These are phyloP conservation scores for Sardina pilchardus DNA, from an alignment of 2,113 vertebrate species.

Conservation along the genomic window DNA sequence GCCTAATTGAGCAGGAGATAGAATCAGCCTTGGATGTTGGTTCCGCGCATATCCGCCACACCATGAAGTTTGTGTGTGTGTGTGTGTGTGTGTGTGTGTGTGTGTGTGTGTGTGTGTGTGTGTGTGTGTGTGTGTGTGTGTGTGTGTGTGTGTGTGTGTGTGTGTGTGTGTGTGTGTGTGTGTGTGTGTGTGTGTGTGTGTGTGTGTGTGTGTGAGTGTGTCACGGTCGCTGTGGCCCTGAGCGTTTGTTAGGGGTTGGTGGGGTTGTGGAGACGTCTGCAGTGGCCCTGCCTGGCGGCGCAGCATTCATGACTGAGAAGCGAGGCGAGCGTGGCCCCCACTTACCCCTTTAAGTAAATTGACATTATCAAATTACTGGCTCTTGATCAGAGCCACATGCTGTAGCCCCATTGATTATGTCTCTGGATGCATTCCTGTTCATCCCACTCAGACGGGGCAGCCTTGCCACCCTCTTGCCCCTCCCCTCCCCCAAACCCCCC, in stretches of 20 bases:
- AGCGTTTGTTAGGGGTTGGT: conserved; percentile 24
- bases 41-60: not conserved
- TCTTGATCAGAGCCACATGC: conserved; percentile 57
- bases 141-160: not conserved
- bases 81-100: conserved; percentile 11
- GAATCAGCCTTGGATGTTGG: not conserved
- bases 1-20: conserved; percentile 17
- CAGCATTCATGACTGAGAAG: conserved; percentile 36
- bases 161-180: not conserved
- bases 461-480: conserved; percentile 35
- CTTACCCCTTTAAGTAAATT: conserved; percentile 52
- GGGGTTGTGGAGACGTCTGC: conserved; percentile 21
- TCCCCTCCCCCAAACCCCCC: conserved; percentile 4
- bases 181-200: not conserved
- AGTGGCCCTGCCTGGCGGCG: conserved; percentile 31
- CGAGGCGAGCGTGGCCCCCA: conserved; percentile 37
- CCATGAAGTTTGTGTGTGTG: not conserved
- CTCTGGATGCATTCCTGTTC: conserved; percentile 48
- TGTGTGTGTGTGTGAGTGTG: not conserved
- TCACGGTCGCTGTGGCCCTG: not conserved
- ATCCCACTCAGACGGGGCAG: conserved; percentile 29
- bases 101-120: conserved; percentile 21
- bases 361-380: conserved; percentile 54
- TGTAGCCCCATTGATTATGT: conserved; percentile 52
- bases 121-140: conserved; percentile 14